Percentiles rank a stretch among this genome's conserved stretches.
phyloP scores from a whole-genome alignment of 2,113 vertebrate genomes.

The Forbesichthys agassizii region DNA sequence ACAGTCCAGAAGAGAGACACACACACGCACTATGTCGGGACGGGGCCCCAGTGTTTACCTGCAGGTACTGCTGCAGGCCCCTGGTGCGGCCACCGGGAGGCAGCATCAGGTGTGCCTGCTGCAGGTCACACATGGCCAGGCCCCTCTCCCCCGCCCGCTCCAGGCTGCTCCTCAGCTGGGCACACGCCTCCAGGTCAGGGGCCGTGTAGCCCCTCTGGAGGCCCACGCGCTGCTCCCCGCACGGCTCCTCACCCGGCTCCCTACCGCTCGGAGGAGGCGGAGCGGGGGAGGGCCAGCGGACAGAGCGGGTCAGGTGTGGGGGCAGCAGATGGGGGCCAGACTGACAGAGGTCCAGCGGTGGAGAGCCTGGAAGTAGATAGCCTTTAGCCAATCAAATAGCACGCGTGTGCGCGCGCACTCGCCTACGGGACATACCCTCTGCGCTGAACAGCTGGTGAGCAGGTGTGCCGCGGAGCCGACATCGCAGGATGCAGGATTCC shows the following conservation, averaged over 20 bases:
- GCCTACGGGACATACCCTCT: constrained; percentile 61
- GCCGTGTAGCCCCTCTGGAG: constrained; percentile 66
- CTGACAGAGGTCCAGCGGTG: constrained; percentile 66
- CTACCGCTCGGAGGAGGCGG: constrained; percentile 59
- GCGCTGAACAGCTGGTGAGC: constrained; percentile 63
- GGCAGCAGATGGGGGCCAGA: constrained; percentile 77
- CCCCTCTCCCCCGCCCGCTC: constrained; percentile 76
- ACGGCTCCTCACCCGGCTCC: constrained; percentile 43
- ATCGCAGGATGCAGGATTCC: constrained; percentile 86
- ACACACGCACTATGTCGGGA: background rate
- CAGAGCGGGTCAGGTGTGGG: constrained; percentile 72
- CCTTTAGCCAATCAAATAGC: background rate
- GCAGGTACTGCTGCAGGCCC: constrained; percentile 61
- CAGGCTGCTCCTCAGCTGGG: constrained; percentile 75
- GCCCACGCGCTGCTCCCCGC: constrained; percentile 44
- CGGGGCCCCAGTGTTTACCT: constrained; percentile 49
- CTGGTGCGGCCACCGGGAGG: constrained; percentile 54
- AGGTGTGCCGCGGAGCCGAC: constrained; percentile 79
- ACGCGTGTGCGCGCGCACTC: background rate
- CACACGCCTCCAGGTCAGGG: constrained; percentile 64
- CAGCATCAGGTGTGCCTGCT: constrained; percentile 61
- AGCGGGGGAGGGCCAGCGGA: constrained; percentile 60
- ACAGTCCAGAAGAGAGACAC: background rate
- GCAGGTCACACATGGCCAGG: constrained; percentile 72
- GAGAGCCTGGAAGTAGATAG: constrained; percentile 54